A percentile compares a stretch with the other conserved stretches of the same genome.
These are phyloP conservation scores for Botia kubotai DNA, from an alignment of 2,797 vertebrate species.

Conservation along the genomic window DNA sequence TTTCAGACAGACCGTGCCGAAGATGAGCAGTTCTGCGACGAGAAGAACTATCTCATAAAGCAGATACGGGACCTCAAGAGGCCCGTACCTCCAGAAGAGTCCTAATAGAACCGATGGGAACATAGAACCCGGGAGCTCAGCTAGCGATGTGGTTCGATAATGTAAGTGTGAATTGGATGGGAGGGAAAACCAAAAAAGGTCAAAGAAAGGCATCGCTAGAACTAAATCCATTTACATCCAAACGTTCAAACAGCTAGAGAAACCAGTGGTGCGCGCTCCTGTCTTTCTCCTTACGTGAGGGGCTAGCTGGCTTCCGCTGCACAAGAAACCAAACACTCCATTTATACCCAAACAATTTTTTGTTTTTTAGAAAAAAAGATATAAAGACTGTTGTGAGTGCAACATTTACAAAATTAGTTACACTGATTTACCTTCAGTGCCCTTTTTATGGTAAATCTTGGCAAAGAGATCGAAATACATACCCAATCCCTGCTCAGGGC, in stretches of 20 bases:
- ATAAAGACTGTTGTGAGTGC: slow-evolving; percentile 18
- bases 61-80: slow-evolving; percentile 85
- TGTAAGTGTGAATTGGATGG: slow-evolving; percentile 46
- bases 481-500: not conserved
- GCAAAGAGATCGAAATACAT: slow-evolving; percentile 15
- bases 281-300: slow-evolving; percentile 23
- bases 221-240: slow-evolving; percentile 58
- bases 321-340: slow-evolving; percentile 29
- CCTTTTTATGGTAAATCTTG: not conserved
- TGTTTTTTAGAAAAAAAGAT: slow-evolving; percentile 9
- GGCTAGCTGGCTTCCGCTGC: slow-evolving; percentile 29
- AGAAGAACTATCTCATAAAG: slow-evolving; percentile 87
- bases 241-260: slow-evolving; percentile 34
- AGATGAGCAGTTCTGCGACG: slow-evolving; percentile 86
- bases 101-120: slow-evolving; percentile 56
- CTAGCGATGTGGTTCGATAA: slow-evolving; percentile 53
- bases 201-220: slow-evolving; percentile 59
- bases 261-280: slow-evolving; percentile 24
- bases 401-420: slow-evolving; percentile 25
- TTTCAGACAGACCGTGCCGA: slow-evolving; percentile 84
- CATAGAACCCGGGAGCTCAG: slow-evolving; percentile 29
- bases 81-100: slow-evolving; percentile 74
- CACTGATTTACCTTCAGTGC: slow-evolving; percentile 21
- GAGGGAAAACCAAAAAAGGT: slow-evolving; percentile 49
- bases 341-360: slow-evolving; percentile 29